A percentile compares a stretch with the other conserved stretches of the same genome.
Evolutionary conservation across 1,140 invertebrate species (phyloP).

Genomic region (Drosophila pallidifrons): DNA sequence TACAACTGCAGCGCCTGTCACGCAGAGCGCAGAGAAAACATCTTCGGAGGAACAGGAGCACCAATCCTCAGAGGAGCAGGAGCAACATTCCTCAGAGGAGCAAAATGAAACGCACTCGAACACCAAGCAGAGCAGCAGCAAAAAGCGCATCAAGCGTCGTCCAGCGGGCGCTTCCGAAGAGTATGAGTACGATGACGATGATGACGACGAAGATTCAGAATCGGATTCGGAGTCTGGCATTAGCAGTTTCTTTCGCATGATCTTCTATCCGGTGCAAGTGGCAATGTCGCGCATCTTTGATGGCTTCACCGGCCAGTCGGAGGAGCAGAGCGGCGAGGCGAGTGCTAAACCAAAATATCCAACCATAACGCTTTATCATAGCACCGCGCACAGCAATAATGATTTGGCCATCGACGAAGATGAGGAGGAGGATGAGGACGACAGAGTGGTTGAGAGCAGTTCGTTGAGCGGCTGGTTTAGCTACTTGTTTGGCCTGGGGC

Average conservation of each 20-base stretch:
- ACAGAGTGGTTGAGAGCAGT: slow-evolving; percentile 15
- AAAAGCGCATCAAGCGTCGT: slow-evolving; percentile 73
- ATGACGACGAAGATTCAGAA: slow-evolving; percentile 15
- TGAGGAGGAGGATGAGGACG: slow-evolving; percentile 22
- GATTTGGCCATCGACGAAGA: slow-evolving; percentile 27
- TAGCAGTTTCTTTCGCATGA: slow-evolving; percentile 75
- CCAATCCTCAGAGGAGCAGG: background rate
- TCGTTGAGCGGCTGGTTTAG: slow-evolving; percentile 71
- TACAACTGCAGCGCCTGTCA: background rate
- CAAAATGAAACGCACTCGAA: slow-evolving; percentile 26
- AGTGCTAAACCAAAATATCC: slow-evolving; percentile 54
- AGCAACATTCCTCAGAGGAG: background rate
- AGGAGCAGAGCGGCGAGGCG: slow-evolving; percentile 29
- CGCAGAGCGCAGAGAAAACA: background rate
- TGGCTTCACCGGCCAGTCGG: slow-evolving; percentile 44
- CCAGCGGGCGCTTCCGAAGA: slow-evolving; percentile 51
- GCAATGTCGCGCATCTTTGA: slow-evolving; percentile 73
- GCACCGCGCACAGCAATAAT: slow-evolving; percentile 61
- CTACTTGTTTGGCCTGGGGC: slow-evolving; percentile 72
- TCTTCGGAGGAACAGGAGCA: slow-evolving; percentile 6
- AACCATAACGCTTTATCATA: slow-evolving; percentile 77
- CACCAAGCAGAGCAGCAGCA: slow-evolving; percentile 59
- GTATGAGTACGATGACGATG: slow-evolving; percentile 52
- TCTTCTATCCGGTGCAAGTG: slow-evolving; percentile 79
- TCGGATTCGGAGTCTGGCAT: slow-evolving; percentile 37